Conservation (phyloP, 2,113 vertebrate genomes). For the Thalassarche chlororhynchos region DNA sequence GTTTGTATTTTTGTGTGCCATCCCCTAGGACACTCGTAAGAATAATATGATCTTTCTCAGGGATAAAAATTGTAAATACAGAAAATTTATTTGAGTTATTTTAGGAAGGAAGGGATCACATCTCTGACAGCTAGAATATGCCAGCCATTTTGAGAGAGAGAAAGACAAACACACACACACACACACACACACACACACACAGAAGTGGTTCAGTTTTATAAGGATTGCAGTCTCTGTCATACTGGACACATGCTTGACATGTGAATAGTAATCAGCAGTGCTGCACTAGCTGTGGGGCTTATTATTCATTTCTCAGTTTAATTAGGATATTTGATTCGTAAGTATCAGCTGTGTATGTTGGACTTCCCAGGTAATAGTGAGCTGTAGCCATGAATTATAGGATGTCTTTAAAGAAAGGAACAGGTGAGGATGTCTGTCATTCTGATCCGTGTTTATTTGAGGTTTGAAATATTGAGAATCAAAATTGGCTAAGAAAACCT, state of each 20-base stretch:
- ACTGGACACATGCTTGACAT: conserved; percentile 31
- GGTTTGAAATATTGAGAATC: neutral
- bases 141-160: conserved; percentile 57
- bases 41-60: neutral
- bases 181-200: neutral
- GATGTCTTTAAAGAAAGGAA: neutral
- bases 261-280: conserved; percentile 33
- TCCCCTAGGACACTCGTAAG: neutral
- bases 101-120: neutral
- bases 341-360: neutral
- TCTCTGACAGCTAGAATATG: neutral
- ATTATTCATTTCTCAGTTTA: neutral
- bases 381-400: neutral
- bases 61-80: neutral
- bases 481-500: neutral
- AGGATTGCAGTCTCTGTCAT: conserved; percentile 10
- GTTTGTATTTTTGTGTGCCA: neutral
- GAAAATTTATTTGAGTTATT: conserved; percentile 21
- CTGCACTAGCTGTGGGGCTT: neutral
- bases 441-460: neutral
- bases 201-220: neutral
- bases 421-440: neutral
- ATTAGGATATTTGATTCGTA: neutral
- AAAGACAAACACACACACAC: neutral
- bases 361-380: neutral